A percentile compares a stretch with the other conserved stretches of the same genome.
These are phyloP conservation scores for Callopanchax toddi DNA, from an alignment of 2,113 vertebrate species.

Conservation along the genomic window DNA sequence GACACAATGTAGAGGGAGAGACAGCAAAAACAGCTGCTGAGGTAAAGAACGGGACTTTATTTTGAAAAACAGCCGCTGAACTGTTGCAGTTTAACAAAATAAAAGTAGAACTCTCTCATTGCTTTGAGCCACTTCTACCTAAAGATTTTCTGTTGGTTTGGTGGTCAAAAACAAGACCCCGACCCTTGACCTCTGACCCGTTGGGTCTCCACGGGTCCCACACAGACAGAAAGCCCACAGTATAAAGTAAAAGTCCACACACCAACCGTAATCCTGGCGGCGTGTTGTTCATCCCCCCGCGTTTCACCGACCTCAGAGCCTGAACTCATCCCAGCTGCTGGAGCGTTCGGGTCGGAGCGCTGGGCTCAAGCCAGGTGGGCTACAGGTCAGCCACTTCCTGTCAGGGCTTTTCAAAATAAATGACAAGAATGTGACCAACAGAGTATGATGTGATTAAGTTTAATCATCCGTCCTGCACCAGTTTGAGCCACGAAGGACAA, in stretches of 20 bases:
- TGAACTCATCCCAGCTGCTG: conserved; percentile 60
- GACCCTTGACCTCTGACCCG: background rate
- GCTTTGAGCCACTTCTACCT: too few relatives aligned
- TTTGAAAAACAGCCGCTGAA: conserved; percentile 2
- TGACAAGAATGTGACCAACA: too few relatives aligned
- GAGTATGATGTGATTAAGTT: too few relatives aligned
- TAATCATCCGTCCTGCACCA: too few relatives aligned
- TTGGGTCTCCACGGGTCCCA: background rate
- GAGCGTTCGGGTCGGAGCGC: conserved; percentile 38
- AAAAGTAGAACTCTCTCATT: too few relatives aligned
- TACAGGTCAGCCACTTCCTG: background rate
- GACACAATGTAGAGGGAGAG: conserved; percentile 63
- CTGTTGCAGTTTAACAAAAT: too few relatives aligned
- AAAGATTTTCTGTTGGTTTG: background rate
- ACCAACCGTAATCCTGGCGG: conserved; percentile 81
- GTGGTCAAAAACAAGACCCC: too few relatives aligned
- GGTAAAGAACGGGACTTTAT: conserved; percentile 5
- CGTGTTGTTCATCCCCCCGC: conserved; percentile 75
- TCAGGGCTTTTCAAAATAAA: conserved; percentile 35
- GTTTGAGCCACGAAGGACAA: too few relatives aligned
- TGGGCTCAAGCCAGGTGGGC: conserved; percentile 9
- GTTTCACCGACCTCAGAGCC: conserved; percentile 59
- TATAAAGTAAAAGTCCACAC: conserved; percentile 65
- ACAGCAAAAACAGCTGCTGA: conserved; percentile 19
- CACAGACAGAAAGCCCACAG: conserved; percentile 24